Conservation (phyloP, 1,140 invertebrate species). For the Pygmarrhopalites habei region DNA sequence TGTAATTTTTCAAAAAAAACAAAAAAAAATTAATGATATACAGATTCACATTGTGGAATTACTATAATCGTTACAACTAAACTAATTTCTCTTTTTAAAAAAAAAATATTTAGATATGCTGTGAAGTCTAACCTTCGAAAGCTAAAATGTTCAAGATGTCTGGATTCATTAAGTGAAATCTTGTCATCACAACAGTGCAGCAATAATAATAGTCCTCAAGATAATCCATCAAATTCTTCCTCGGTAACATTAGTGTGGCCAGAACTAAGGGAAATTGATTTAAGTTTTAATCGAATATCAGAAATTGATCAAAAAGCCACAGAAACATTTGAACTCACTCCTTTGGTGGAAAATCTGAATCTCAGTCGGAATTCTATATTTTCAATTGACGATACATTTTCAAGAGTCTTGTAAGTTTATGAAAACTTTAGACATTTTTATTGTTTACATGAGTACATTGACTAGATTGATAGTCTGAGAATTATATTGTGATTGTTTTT, state of each 20-base stretch:
- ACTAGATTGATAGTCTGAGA: too few species aligned
- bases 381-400: constrained; percentile 23
- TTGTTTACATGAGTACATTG: too few species aligned
- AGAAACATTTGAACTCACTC: constrained; percentile 23
- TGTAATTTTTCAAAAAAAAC: too few species aligned
- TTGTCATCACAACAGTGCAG: not conserved
- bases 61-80: too few species aligned
- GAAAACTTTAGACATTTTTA: too few species aligned
- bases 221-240: not conserved
- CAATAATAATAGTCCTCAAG: not conserved
- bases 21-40: too few species aligned
- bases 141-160: constrained; percentile 34
- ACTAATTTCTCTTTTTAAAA: too few species aligned
- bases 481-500: too few species aligned
- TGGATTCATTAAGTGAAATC: constrained; percentile 14
- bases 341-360: constrained; percentile 31
- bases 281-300: constrained; percentile 31
- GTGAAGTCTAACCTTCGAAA: constrained; percentile 22
- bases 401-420: constrained; percentile 13
- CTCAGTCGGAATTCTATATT: constrained; percentile 32
- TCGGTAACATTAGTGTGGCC: constrained; percentile 28
- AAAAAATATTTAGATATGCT: too few species aligned
- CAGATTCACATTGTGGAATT: too few species aligned
- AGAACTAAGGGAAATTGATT: constrained; percentile 32
- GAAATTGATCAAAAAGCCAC: not conserved